Percentiles rank a stretch among this genome's conserved stretches.
phyloP scores from a whole-genome alignment of 1,140 invertebrate genomes.

The Brachionus plicatilis region DNA sequence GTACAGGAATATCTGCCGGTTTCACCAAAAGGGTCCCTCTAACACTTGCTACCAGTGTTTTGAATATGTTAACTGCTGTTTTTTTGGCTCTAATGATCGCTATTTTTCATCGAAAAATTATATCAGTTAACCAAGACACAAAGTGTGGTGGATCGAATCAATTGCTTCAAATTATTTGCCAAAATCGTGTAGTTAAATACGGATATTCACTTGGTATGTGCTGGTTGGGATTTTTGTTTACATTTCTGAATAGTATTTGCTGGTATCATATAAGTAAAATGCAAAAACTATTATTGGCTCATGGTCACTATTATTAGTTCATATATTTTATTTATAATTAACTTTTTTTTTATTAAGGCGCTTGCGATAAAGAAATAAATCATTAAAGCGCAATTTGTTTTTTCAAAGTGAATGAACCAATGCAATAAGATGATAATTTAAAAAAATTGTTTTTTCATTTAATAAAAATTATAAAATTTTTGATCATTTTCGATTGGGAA shows the following conservation, averaged over 20 bases:
- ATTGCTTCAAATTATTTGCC: neutral
- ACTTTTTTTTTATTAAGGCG: neutral
- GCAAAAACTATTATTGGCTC: conserved; percentile 28
- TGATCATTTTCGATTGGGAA: no score
- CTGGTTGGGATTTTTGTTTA: conserved; percentile 9
- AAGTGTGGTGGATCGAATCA: neutral
- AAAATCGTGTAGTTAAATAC: neutral
- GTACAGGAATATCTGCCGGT: neutral
- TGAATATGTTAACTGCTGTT: conserved; percentile 3
- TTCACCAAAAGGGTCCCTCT: conserved; percentile 32
- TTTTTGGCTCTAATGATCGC: conserved; percentile 23
- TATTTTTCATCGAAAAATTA: conserved; percentile 28
- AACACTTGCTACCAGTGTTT: conserved; percentile 5
- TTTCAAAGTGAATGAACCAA: no score
- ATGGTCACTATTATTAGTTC: conserved; percentile 2
- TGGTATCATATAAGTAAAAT: conserved; percentile 40
- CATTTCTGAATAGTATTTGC: neutral
- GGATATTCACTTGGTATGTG: conserved; percentile 1
- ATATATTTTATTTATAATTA: neutral
- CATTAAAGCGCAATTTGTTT: neutral
- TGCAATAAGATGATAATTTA: no score
- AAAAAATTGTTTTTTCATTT: no score
- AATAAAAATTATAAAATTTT: no score
- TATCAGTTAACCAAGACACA: neutral
- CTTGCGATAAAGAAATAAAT: neutral